Percentiles rank a stretch among this genome's conserved stretches.
Evolutionary conservation across 2,113 vertebrate genomes (phyloP).

Genomic region (Columba livia): DNA sequence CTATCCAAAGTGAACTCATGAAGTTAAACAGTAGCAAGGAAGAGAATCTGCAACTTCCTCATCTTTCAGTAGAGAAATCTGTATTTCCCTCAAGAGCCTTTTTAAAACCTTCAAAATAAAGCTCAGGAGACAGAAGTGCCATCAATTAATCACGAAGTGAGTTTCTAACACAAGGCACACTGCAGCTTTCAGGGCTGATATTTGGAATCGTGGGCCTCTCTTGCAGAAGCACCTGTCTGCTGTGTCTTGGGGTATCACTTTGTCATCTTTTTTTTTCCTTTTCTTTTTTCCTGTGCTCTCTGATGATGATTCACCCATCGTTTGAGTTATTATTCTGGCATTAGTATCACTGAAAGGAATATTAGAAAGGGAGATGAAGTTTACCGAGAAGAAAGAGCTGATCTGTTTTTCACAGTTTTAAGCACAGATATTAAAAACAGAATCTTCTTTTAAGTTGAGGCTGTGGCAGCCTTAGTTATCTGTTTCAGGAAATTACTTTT

Average conservation of each 20-base stretch:
- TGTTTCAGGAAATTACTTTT: neutral
- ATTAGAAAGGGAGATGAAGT: neutral
- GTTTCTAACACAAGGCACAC: rapidly evolving
- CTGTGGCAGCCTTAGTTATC: neutral
- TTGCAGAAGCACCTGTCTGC: neutral
- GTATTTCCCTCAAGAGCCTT: conserved; percentile 3
- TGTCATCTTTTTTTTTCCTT: neutral
- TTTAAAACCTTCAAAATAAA: conserved; percentile 27
- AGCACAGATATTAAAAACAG: neutral
- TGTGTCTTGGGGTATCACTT: neutral
- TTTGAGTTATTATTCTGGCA: neutral
- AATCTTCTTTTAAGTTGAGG: neutral
- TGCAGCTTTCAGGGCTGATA: neutral
- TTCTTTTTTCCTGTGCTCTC: neutral
- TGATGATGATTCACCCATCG: neutral
- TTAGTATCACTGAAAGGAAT: neutral
- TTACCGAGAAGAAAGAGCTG: neutral
- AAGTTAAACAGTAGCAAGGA: neutral
- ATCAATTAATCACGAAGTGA: conserved; percentile 23
- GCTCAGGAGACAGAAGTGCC: neutral
- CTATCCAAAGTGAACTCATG: neutral
- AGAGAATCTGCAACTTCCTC: neutral
- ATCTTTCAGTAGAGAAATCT: conserved; percentile 9
- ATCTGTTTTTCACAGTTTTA: neutral
- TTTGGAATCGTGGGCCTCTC: neutral